A percentile compares a stretch with the other conserved stretches of the same genome.
Conservation (phyloP, 1,140 invertebrate species). For the Nomia melanderi region DNA sequence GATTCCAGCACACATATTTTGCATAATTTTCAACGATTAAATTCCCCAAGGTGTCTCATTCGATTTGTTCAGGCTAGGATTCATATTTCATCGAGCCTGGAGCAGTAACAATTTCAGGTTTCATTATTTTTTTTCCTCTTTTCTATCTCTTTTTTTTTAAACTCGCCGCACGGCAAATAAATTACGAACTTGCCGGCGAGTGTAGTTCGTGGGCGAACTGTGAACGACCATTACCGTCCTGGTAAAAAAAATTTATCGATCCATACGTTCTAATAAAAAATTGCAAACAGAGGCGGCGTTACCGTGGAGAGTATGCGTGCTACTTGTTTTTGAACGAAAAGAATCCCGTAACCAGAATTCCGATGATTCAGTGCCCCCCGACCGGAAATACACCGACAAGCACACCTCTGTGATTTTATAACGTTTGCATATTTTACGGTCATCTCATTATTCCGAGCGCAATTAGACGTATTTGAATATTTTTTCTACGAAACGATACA, state of each 20-base stretch:
- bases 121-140: too few species aligned
- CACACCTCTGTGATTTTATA: too few species aligned
- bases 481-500: too few species aligned
- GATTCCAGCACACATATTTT: background rate
- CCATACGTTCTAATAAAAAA: slow-evolving; percentile 6
- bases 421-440: too few species aligned
- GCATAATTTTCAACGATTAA: background rate
- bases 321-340: background rate
- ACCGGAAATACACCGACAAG: too few species aligned
- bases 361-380: background rate
- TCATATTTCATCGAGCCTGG: background rate
- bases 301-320: background rate
- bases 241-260: background rate
- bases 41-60: background rate
- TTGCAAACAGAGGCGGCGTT: background rate
- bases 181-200: background rate
- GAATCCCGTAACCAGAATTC: background rate
- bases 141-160: too few species aligned
- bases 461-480: too few species aligned
- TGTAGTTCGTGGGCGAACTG: background rate
- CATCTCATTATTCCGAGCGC: too few species aligned
- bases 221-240: background rate
- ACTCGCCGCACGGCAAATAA: background rate
- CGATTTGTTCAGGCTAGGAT: background rate
- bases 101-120: background rate